Evolutionary conservation across 2,888 invertebrate genomes (phyloP), one percentile per base, ranked within the genome.

Genomic region (Perizoma flavofasciatum): DNA sequence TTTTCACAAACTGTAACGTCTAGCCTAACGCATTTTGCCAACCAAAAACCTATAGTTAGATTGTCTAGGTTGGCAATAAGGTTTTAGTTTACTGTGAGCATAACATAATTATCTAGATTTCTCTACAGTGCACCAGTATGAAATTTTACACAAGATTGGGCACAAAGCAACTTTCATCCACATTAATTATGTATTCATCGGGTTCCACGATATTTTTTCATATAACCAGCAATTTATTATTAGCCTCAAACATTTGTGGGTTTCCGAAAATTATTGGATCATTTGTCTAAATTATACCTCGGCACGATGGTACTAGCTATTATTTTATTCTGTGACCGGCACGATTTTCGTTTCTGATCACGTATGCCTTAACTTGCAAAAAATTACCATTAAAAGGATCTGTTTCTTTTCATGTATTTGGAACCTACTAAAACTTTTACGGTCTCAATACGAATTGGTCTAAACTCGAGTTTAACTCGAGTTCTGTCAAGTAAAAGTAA

Each of bases 231-330:
- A 63, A 66, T 68, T 59, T 68, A 59, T 59, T 22, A 51, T 62
- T 52, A 57, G 53, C 59, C 63, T 55, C 58, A 59, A 54, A 55
- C 49, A 60, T 57, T 56, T 51, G 63, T 53, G 53, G 67, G 64
- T 58, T 54, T 47, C 56, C 54, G 51, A 65, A 64, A 66, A 69
- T 69, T 69, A 69, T 67, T 61, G 59, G 59, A 55, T 58, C 62
- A 67, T 69, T 69, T 67, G 60, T 69, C 69, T 65, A 67, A 64
- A 69, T 69, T 69, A 65, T 58, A 66, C 59, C 56, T 63, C 63
- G 48, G 34, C 49, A 51, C 39, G 32, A 40, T 45, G n/a, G 41
- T 35, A 46, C 44, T 49, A 22, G 10, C 35, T 51, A 43, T 34
- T 48, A 46, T 50, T 2, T 50, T 47, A 51, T 44, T 55, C 41